Percentiles rank a stretch among this genome's conserved stretches.
These are phyloP conservation scores for Thunnus thynnus DNA, from an alignment of 2,113 vertebrate genomes.

Conservation along the genomic window DNA sequence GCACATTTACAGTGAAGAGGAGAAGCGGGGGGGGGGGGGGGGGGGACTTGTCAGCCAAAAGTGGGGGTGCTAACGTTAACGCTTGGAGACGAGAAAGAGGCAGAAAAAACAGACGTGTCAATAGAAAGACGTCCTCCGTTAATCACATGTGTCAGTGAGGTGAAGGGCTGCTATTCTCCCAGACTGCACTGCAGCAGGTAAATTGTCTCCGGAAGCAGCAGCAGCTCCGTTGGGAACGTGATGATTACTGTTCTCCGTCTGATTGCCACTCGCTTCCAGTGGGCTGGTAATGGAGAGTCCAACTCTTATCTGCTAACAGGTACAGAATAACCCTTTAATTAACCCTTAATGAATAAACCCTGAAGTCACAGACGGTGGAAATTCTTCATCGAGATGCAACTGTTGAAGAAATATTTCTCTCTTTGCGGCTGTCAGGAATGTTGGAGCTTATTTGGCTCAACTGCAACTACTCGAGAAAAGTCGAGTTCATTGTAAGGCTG, in stretches of 20 bases:
- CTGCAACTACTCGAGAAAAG: no score
- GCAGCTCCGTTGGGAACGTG: constrained; percentile 4
- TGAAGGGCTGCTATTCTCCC: constrained; percentile 37
- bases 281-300: constrained; percentile 41
- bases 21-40: neutral
- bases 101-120: constrained; percentile 28
- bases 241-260: constrained; percentile 42
- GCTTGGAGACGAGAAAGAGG: constrained; percentile 23
- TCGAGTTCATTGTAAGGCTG: no score
- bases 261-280: constrained; percentile 36
- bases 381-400: neutral
- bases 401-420: no score
- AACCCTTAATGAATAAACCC: constrained; percentile 22
- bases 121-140: constrained; percentile 26
- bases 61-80: constrained; percentile 40
- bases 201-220: constrained; percentile 40
- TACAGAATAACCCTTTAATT: constrained; percentile 36
- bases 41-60: constrained; percentile 38
- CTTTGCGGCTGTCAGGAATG: no score
- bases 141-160: constrained; percentile 52
- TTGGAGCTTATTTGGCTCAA: no score
- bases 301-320: constrained; percentile 23
- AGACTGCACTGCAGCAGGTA: constrained; percentile 27
- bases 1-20: neutral
- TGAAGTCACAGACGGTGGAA: neutral